Percentiles rank a stretch among this genome's conserved stretches.
These are phyloP conservation scores for Melanerpes aurifrons DNA, from an alignment of 2,113 vertebrate genomes.

Conservation along the genomic window DNA sequence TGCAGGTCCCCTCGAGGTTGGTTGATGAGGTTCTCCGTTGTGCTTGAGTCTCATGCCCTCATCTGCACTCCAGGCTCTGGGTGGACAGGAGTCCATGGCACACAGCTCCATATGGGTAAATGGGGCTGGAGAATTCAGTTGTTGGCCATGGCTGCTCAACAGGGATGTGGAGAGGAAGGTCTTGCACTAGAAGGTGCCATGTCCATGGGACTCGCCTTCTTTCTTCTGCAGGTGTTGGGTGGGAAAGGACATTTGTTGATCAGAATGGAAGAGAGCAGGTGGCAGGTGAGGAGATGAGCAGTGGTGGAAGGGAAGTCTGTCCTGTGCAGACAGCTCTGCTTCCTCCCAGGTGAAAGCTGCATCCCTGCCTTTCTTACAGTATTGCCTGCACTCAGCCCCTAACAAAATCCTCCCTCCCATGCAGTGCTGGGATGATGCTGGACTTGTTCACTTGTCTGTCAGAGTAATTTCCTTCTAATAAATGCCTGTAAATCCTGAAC, in stretches of 20 bases:
- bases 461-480: background rate
- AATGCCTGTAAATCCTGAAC: background rate
- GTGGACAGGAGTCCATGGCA: background rate
- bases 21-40: background rate
- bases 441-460: constrained; percentile 2
- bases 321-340: background rate
- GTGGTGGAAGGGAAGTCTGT: background rate
- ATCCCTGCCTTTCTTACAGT: constrained; percentile 16
- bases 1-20: background rate
- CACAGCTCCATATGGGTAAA: fast-evolving
- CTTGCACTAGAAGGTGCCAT: background rate
- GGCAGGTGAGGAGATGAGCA: background rate
- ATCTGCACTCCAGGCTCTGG: background rate
- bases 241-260: background rate
- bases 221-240: background rate
- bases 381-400: background rate
- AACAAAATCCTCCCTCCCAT: constrained; percentile 17
- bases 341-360: background rate
- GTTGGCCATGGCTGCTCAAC: background rate
- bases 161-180: background rate
- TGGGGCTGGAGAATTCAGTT: fast-evolving
- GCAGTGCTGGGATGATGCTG: background rate
- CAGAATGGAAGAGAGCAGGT: background rate
- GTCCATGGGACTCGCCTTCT: background rate
- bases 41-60: fast-evolving